Evolutionary conservation across 2,113 vertebrate species (phyloP).

Genomic region (Erythrolamprus reginae): DNA sequence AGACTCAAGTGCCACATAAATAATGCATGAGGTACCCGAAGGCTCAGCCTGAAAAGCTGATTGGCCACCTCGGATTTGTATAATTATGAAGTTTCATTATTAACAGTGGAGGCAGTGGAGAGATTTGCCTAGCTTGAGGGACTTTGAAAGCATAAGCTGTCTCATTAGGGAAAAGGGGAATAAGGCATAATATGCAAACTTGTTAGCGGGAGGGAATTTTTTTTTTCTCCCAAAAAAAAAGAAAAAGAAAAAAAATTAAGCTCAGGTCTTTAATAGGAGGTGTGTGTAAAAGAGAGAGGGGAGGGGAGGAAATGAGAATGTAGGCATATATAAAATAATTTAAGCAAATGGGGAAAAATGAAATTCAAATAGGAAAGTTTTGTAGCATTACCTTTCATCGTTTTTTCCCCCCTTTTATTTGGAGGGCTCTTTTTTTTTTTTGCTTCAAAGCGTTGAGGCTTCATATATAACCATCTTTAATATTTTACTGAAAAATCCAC

Average conservation of each 20-base stretch:
- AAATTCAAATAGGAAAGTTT: constrained; percentile 53
- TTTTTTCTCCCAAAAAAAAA: constrained; percentile 3
- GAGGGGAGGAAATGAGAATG: background rate
- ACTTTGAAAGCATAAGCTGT: constrained; percentile 81
- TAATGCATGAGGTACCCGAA: constrained; percentile 79
- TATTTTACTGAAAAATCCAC: constrained; percentile 76
- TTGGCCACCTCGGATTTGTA: constrained; percentile 83
- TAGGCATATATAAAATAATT: constrained; percentile 39
- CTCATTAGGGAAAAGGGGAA: constrained; percentile 79
- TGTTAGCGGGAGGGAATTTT: constrained; percentile 57
- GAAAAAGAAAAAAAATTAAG: constrained; percentile 56
- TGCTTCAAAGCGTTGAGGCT: constrained; percentile 69
- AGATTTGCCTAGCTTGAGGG: constrained; percentile 82
- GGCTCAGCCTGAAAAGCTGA: constrained; percentile 76
- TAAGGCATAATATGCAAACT: constrained; percentile 80
- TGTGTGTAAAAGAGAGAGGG: constrained; percentile 5
- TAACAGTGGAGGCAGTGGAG: constrained; percentile 76
- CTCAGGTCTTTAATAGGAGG: constrained; percentile 52
- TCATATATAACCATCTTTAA: constrained; percentile 64
- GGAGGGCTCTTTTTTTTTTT: constrained; percentile 19
- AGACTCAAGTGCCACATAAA: constrained; percentile 71
- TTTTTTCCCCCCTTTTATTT: constrained; percentile 51
- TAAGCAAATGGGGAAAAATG: constrained; percentile 38
- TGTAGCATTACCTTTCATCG: constrained; percentile 42
- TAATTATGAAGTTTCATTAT: constrained; percentile 87